phyloP scores from a whole-genome alignment of 2,113 vertebrate species.

The Argyrosomus japonicus region DNA sequence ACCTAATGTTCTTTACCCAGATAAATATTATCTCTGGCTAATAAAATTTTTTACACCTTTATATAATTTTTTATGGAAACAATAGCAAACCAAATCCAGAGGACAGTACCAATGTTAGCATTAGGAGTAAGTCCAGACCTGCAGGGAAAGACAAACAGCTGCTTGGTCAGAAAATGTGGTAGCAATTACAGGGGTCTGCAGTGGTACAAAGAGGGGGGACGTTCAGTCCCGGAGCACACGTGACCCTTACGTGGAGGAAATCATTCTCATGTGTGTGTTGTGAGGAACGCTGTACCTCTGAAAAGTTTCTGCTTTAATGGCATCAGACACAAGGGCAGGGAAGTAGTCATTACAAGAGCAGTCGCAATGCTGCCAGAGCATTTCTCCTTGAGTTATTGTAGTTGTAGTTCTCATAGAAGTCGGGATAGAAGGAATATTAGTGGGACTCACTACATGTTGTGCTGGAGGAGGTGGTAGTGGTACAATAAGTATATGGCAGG shows the following conservation, averaged over 20 bases:
- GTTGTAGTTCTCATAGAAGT: conserved; percentile 22
- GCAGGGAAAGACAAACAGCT: conserved; percentile 77
- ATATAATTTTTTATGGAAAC: conserved; percentile 66
- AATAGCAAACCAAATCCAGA: conserved; percentile 68
- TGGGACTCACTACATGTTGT: conserved; percentile 6
- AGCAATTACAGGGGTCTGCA: conserved; percentile 76
- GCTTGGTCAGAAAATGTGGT: conserved; percentile 75
- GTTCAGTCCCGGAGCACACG: conserved; percentile 68
- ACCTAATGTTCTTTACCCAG: conserved; percentile 13
- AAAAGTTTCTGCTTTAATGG: conserved; percentile 75
- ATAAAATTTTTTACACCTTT: conserved; percentile 54
- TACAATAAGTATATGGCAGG: conserved; percentile 5
- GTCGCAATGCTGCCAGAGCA: conserved; percentile 28
- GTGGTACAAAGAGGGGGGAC: conserved; percentile 47
- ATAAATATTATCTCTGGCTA: conserved; percentile 57
- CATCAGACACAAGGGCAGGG: conserved; percentile 66
- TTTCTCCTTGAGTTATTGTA: conserved; percentile 15
- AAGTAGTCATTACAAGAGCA: conserved; percentile 60
- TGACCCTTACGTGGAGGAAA: conserved; percentile 75
- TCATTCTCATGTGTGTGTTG: conserved; percentile 78
- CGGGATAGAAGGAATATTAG: background rate
- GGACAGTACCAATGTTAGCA: conserved; percentile 61
- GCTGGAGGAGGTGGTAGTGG: background rate
- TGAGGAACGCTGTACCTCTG: conserved; percentile 69
- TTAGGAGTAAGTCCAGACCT: conserved; percentile 64